Evolutionary conservation across 2,113 vertebrate species (phyloP).

Genomic region (Odontophorus gujanensis): DNA sequence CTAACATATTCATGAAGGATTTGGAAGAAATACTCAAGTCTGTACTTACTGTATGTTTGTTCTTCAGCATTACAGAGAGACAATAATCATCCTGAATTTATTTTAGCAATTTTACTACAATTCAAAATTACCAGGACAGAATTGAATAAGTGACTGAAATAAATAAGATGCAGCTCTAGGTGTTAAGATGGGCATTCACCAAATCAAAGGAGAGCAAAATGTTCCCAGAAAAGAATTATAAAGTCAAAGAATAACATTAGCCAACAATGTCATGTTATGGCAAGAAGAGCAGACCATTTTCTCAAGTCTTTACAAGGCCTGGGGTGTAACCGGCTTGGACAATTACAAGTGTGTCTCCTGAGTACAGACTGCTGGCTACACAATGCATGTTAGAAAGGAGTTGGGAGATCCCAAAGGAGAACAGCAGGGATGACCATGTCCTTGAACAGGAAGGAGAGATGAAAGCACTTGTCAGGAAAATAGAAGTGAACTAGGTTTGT

Average conservation of each 20-base stretch:
- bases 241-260: neutral
- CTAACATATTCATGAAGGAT: neutral
- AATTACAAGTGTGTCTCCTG: neutral
- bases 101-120: neutral
- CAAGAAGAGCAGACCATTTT: neutral
- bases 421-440: neutral
- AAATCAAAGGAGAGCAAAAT: neutral
- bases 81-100: neutral
- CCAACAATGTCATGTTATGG: neutral
- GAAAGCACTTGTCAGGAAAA: neutral
- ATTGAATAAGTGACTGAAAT: neutral
- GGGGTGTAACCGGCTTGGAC: neutral
- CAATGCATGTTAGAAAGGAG: neutral
- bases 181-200: neutral
- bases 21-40: neutral
- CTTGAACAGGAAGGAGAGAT: neutral
- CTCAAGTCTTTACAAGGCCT: neutral
- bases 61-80: neutral
- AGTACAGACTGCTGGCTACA: neutral
- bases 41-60: fast-evolving
- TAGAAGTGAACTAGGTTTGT: neutral
- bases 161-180: neutral
- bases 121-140: neutral
- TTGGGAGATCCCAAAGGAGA: neutral
- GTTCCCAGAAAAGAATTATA: neutral